Conservation (phyloP, 2,888 invertebrate species). For the Tipula helvola region DNA sequence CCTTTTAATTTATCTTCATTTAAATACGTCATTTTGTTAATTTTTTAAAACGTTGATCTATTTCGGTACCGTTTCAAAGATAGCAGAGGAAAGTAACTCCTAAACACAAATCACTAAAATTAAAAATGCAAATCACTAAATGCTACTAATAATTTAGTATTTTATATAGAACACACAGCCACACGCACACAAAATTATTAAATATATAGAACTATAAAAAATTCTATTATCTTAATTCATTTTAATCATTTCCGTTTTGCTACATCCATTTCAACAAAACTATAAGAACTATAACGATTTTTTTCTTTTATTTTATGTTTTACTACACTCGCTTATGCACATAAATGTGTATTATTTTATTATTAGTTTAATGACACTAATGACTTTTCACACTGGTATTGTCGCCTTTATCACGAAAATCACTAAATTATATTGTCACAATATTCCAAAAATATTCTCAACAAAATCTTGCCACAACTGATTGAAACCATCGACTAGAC, state of each 20-base stretch:
- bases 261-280: background rate
- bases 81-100: background rate
- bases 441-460: background rate
- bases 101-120: background rate
- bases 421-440: background rate
- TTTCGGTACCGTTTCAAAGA: background rate
- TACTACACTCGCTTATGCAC: background rate
- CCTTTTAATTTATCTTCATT: constrained; percentile 33
- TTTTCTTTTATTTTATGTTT: background rate
- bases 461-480: background rate
- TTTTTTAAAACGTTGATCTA: background rate
- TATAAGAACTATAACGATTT: background rate
- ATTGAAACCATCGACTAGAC: background rate
- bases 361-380: background rate
- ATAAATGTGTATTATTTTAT: background rate
- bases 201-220: background rate
- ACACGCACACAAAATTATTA: too few species aligned
- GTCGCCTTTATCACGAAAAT: background rate
- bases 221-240: background rate
- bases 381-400: background rate
- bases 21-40: constrained; percentile 27
- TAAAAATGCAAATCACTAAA: background rate
- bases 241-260: background rate
- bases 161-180: background rate
- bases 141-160: background rate